Base-by-base conservation (phyloP, 2,113 vertebrate species). In the Erythrocercus mccallii region DNA sequence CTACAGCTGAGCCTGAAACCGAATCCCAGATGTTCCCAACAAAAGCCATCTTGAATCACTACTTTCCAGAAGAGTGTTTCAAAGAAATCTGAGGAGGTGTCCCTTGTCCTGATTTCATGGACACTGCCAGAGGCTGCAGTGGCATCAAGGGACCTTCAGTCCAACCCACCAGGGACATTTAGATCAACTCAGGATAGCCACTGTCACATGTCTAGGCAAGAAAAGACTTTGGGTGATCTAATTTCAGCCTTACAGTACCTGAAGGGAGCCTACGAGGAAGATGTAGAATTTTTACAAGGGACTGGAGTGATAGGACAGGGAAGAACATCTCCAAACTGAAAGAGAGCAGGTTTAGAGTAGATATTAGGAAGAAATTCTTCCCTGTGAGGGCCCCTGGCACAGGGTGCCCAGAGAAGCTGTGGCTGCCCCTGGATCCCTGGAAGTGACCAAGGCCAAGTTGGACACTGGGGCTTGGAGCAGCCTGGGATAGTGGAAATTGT, bases 401-500 rank as follows among this genome's bases (percentile, higher is more conserved):
- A 69, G 30, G 37, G 0, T 54, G 6, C 3, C 25, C 56, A 77
- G 5, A 56, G 35, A 5, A 56, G 18, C 18, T 70, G 15, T 20
- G 56, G 22, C 12, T 56, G 18, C 2, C 8, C 10, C 27, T 58
- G 71, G 53, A 62, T 62, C 40, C 31, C 62, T 62, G 87, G 13
- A 2, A 90, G 4, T 37, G 35, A 5, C 3, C 35, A 56, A 44
- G 35, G 4, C 15, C 35, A 48, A 54, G 10, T 0, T 61, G 56
- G 42, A 42, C 11, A 17, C 1, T 0, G 0, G 12, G 5, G 12
- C 6, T 50, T 70, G 31, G 48, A 44, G 56, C 31, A 48, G 0
- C 1, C 31, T 83, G 87, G 35, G 4, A 3, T 0, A 8, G 1
- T 37, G 48, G 48, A 1, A 62, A 4, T 0, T 33, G 8, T 56